Evolutionary conservation across 2,888 invertebrate genomes (phyloP).

Genomic region (Hipparchia sbordonii): DNA sequence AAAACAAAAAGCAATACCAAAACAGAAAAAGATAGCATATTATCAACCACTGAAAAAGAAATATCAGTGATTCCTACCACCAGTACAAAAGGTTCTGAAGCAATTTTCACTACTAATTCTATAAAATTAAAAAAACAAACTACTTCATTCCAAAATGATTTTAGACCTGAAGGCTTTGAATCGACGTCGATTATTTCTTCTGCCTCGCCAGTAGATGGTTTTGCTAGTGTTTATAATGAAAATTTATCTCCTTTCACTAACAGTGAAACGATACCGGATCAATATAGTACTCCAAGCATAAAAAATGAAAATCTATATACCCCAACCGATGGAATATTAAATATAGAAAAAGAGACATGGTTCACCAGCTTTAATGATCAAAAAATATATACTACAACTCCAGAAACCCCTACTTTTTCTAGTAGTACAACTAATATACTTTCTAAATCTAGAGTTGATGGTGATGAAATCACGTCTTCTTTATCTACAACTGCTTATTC

Average conservation of each 20-base stretch:
- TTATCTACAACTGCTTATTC: not conserved
- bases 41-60: not conserved
- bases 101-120: not conserved
- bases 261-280: not conserved
- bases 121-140: not conserved
- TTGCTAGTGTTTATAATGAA: not conserved
- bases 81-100: no score
- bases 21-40: not conserved
- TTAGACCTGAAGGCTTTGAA: not conserved
- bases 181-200: not conserved
- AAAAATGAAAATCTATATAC: not conserved
- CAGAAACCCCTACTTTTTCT: not conserved
- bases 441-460: not conserved
- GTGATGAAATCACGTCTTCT: not conserved
- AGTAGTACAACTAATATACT: not conserved
- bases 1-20: not conserved
- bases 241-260: not conserved
- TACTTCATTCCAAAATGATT: not conserved
- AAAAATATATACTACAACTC: constrained; percentile 2
- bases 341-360: not conserved
- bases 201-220: no score
- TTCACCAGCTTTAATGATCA: not conserved
- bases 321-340: not conserved
- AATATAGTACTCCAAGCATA: not conserved
- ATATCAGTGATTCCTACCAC: not conserved